These are phyloP conservation scores for Rhabdomys pumilio DNA, from an alignment of 2,797 vertebrate genomes.

Conservation along the genomic window DNA sequence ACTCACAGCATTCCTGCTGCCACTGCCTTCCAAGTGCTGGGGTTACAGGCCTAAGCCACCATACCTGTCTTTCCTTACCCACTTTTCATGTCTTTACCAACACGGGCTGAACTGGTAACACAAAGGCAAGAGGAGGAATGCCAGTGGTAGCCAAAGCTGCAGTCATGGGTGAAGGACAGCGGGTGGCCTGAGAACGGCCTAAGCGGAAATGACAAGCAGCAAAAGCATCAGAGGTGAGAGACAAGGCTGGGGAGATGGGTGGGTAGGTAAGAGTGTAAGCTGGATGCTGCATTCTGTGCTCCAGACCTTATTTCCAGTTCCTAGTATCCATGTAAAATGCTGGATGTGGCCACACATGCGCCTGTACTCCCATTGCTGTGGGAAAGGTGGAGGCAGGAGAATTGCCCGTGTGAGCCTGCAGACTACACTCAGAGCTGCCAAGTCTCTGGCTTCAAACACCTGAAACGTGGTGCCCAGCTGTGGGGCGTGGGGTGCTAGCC, in stretches of 20 bases:
- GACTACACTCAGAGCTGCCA: not conserved
- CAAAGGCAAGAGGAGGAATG: too few relatives aligned
- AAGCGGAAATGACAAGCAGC: not conserved
- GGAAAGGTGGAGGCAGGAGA: not conserved
- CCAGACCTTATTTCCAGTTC: not conserved
- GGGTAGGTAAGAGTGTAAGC: not conserved
- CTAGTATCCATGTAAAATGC: not conserved
- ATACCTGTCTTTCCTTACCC: not conserved
- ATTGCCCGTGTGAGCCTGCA: not conserved
- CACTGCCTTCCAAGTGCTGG: not conserved
- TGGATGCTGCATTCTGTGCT: not conserved
- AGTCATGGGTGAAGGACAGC: not conserved
- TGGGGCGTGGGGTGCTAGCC: not conserved
- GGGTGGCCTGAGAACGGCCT: not conserved
- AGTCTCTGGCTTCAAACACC: not conserved
- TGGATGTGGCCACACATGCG: too few relatives aligned
- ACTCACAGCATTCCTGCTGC: not conserved
- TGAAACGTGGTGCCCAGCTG: not conserved
- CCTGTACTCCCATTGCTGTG: not conserved
- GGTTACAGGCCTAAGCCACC: not conserved
- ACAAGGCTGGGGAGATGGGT: not conserved
- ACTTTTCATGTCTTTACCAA: not conserved
- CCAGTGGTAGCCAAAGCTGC: not conserved
- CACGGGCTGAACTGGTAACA: not conserved
- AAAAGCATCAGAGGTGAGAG: not conserved